These are phyloP conservation scores for Drosophila kepulauana DNA, from an alignment of 1,140 invertebrate genomes.

Conservation along the genomic window DNA sequence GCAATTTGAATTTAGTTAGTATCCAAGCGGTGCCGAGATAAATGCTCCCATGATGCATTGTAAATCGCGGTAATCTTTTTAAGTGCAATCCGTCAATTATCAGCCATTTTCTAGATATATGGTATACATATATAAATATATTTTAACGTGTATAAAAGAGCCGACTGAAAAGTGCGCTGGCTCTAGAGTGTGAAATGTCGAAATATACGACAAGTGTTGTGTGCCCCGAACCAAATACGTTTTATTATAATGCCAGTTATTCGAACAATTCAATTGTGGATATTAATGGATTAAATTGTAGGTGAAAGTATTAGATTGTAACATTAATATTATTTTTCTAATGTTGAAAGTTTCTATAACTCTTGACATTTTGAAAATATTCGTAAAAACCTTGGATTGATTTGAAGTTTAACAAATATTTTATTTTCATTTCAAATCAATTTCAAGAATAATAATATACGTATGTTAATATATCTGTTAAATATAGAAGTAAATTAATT, in stretches of 20 bases:
- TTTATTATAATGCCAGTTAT: slow-evolving; percentile 37
- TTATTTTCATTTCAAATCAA: too few species aligned
- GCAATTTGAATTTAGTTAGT: slow-evolving; percentile 25
- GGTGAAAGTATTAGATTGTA: not conserved
- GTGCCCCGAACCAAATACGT: slow-evolving; percentile 30
- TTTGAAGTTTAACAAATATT: too few species aligned
- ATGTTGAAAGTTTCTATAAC: too few species aligned
- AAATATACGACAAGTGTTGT: slow-evolving; percentile 36
- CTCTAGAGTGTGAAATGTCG: slow-evolving; percentile 34
- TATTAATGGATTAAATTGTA: slow-evolving; percentile 40
- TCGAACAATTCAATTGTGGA: slow-evolving; percentile 28
- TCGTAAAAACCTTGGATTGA: too few species aligned
- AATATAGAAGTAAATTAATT: not conserved
- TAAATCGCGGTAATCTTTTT: not conserved
- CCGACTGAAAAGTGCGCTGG: not conserved
- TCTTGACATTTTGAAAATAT: too few species aligned
- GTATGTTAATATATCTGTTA: too few species aligned
- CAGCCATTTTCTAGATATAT: not conserved
- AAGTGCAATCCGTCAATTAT: not conserved
- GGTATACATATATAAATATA: not conserved
- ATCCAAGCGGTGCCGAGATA: slow-evolving; percentile 14
- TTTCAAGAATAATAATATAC: too few species aligned
- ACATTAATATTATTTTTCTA: too few species aligned
- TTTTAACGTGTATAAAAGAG: not conserved
- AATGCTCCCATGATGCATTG: slow-evolving; percentile 15